Percentiles rank a stretch among this genome's conserved stretches.
These are phyloP conservation scores for Teinopalpus imperialis DNA, from an alignment of 2,888 invertebrate genomes.

Conservation along the genomic window DNA sequence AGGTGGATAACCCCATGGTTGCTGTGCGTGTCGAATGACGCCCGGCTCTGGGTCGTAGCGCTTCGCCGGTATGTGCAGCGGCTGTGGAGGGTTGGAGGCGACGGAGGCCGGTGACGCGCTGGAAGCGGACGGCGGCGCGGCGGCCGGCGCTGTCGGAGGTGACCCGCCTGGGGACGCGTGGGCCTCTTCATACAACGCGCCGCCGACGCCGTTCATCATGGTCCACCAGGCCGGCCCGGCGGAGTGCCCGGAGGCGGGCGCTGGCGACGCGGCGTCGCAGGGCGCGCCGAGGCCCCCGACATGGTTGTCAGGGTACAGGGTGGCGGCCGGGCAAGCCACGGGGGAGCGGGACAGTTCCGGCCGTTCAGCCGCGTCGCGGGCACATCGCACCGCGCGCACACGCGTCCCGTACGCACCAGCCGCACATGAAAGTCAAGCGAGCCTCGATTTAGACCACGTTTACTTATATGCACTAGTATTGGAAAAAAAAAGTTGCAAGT, in stretches of 20 bases:
- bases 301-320: slow-evolving; percentile 91
- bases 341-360: slow-evolving; percentile 79
- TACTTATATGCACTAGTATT: slow-evolving; percentile 6
- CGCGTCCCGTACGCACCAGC: slow-evolving; percentile 70
- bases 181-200: slow-evolving; percentile 89
- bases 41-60: slow-evolving; percentile 86
- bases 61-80: slow-evolving; percentile 95
- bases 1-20: slow-evolving; percentile 88
- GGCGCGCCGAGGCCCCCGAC: slow-evolving; percentile 86
- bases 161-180: slow-evolving; percentile 82
- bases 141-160: slow-evolving; percentile 86
- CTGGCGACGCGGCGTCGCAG: slow-evolving; percentile 87
- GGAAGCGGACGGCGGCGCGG: slow-evolving; percentile 82
- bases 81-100: slow-evolving; percentile 87
- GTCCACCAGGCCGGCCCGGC: slow-evolving; percentile 93
- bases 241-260: slow-evolving; percentile 91
- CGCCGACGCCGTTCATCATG: slow-evolving; percentile 91
- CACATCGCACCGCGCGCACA: slow-evolving; percentile 78
- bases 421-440: slow-evolving; percentile 80
- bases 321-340: slow-evolving; percentile 91
- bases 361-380: slow-evolving; percentile 78
- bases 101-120: slow-evolving; percentile 82
- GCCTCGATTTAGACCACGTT: slow-evolving; percentile 67
- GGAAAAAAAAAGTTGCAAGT: slow-evolving; percentile 9
- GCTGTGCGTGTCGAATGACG: slow-evolving; percentile 89